Evolutionary conservation across 30 jellyfish, hydroid and myxozoan genomes (phyloP), one percentile per base, ranked within the genome.

Genomic region (Chironex yamaguchii): DNA sequence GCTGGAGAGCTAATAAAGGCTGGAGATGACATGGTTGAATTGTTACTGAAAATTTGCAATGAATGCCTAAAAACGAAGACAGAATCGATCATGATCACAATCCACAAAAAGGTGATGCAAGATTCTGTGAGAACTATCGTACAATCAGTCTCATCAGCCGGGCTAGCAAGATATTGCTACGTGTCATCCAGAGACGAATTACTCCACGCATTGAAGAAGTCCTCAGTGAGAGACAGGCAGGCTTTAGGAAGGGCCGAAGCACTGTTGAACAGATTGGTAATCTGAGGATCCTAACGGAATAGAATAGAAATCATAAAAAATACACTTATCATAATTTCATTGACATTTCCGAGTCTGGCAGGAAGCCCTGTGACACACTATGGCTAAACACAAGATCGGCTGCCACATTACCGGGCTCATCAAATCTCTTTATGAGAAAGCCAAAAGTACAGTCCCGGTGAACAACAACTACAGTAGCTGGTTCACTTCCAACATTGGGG

Each of bases 31-130:
- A 80, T 75, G 11, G 73, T 34, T 53, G 28, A 28, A 23, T 62
- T 80, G n/a, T 36, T 80, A 36, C 91, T 62, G 64, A 63, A n/a
- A 33, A 54, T 80, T 63, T 64, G 91, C 80, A 80, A 80, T 49
- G 42, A 29, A 48, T 62, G 42, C 79, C 79, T 72, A 42, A 48
- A 29, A 36, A 72, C 30, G 29, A 36, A 74, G 86, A 72, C 49
- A 14, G 86, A 58, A 58, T 58, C 73, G 13, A 22, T 58, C 13
- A 12, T 58, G 33, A 58, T 58, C 13, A 17, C 73, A 9, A 13
- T 58, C 12, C 13, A 17, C 6, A 58, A 58, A 22, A 58, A 58
- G 23, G 73, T 22, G 31, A 58, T 30, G 23, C 33, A 9, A 58
- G 28, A 13, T 11, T 11, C 12, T 58, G 73, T 22, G 23, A 13